Evolutionary conservation across 2,797 vertebrate species (phyloP).

Genomic region (Prionace glauca): DNA sequence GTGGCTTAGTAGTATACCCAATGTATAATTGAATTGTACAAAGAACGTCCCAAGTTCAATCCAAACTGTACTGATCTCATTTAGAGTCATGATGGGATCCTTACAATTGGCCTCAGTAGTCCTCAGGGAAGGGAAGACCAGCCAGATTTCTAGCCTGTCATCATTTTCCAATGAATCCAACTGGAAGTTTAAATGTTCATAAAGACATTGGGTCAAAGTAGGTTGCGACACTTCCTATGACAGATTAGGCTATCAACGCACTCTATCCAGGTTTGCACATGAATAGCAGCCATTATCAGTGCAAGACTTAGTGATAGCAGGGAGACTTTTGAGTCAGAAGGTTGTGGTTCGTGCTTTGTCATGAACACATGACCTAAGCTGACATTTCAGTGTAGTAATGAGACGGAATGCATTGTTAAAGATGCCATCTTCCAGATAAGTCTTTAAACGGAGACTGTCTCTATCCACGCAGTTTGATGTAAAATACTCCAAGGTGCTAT

Average conservation of each 20-base stretch:
- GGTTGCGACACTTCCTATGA: background rate
- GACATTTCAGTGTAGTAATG: background rate
- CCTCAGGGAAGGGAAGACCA: background rate
- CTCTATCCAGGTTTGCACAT: background rate
- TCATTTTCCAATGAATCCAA: background rate
- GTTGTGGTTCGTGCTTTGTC: background rate
- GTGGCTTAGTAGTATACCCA: background rate
- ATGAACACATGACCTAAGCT: background rate
- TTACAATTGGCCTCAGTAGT: background rate
- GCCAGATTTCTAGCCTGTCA: background rate
- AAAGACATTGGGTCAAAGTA: background rate
- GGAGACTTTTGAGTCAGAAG: background rate
- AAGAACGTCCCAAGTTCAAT: background rate
- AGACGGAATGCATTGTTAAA: background rate
- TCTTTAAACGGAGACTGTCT: background rate
- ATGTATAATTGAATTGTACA: background rate
- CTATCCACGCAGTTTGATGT: background rate
- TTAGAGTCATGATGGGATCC: background rate
- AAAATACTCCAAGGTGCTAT: background rate
- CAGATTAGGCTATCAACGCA: background rate
- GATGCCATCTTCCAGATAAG: background rate
- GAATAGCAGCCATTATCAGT: background rate
- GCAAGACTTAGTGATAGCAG: background rate
- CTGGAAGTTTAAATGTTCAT: background rate
- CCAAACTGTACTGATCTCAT: background rate